phyloP scores from a whole-genome alignment of 2,113 vertebrate genomes.

The Amphiprion ocellaris region DNA sequence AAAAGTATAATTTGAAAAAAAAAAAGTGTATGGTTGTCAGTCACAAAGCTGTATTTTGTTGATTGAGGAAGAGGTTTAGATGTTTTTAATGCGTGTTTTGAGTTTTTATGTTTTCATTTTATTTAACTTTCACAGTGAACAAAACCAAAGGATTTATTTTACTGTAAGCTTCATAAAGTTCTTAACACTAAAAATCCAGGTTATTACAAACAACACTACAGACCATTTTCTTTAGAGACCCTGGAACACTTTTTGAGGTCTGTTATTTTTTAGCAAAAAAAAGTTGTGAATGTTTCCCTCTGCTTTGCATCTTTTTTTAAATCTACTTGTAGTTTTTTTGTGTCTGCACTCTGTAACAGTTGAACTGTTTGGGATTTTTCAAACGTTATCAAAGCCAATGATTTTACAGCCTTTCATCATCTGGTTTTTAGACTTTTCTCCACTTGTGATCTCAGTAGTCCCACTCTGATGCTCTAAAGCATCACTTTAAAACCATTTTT shows the following conservation, averaged over 20 bases:
- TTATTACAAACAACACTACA: constrained; percentile 43
- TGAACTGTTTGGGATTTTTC: constrained; percentile 74
- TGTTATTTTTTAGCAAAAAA: constrained; percentile 24
- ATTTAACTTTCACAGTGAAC: constrained; percentile 54
- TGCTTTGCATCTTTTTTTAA: constrained; percentile 24
- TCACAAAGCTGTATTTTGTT: constrained; percentile 15
- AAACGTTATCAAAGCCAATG: constrained; percentile 20
- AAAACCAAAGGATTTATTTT: constrained; percentile 82
- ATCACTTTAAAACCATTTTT: constrained; percentile 2
- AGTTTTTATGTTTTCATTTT: constrained; percentile 50
- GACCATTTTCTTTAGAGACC: constrained; percentile 23
- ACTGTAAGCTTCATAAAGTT: constrained; percentile 41
- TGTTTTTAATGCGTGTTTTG: constrained; percentile 44
- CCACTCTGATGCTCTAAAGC: constrained; percentile 11
- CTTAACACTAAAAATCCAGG: constrained; percentile 46
- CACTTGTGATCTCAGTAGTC: constrained; percentile 18
- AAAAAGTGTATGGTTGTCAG: constrained; percentile 16
- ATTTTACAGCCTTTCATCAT: constrained; percentile 15
- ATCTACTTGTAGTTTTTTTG: constrained; percentile 19
- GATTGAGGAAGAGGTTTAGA: constrained; percentile 34
- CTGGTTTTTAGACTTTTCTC: constrained; percentile 22
- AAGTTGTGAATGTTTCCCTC: constrained; percentile 23
- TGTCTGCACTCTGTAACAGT: constrained; percentile 74
- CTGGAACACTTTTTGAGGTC: constrained; percentile 22
- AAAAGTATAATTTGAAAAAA: constrained; percentile 29